Conservation (phyloP, 35 echinoderm and acorn worm genomes). For the Lytechinus pictus region DNA sequence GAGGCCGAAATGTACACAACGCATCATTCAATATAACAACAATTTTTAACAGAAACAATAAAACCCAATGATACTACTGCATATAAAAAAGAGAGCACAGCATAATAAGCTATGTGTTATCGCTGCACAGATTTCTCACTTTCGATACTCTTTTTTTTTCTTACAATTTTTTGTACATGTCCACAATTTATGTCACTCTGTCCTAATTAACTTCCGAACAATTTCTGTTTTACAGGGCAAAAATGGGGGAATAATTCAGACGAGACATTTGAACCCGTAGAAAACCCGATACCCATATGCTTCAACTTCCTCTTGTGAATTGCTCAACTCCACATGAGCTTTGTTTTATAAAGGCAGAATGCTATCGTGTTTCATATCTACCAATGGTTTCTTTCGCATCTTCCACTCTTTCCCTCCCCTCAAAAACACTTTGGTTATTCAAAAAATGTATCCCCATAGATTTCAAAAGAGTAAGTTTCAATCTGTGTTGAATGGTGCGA, state of each 20-base stretch:
- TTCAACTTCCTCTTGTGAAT: slow-evolving; percentile 28
- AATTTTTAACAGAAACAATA: background rate
- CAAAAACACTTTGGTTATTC: slow-evolving; percentile 25
- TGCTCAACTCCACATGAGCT: slow-evolving; percentile 1
- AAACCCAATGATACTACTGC: background rate
- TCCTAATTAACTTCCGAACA: background rate
- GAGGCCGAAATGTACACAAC: background rate
- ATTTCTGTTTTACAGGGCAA: background rate
- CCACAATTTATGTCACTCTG: background rate
- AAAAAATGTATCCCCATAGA: slow-evolving; percentile 31
- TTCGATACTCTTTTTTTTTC: no score
- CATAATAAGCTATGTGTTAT: background rate
- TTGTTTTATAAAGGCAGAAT: slow-evolving; percentile 24
- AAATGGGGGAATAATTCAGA: background rate
- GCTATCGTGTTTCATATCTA: slow-evolving; percentile 26
- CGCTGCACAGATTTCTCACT: no score
- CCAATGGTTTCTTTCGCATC: background rate
- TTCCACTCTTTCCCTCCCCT: background rate
- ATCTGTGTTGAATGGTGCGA: background rate
- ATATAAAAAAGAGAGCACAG: background rate
- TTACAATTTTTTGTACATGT: background rate
- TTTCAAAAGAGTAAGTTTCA: background rate
- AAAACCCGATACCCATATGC: slow-evolving; percentile 18
- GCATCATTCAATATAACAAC: background rate
- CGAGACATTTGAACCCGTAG: slow-evolving; percentile 10